Evolutionary conservation across 1,140 invertebrate genomes (phyloP), one percentile per base, ranked within the genome.

Genomic region (Polypedilum pembai): DNA sequence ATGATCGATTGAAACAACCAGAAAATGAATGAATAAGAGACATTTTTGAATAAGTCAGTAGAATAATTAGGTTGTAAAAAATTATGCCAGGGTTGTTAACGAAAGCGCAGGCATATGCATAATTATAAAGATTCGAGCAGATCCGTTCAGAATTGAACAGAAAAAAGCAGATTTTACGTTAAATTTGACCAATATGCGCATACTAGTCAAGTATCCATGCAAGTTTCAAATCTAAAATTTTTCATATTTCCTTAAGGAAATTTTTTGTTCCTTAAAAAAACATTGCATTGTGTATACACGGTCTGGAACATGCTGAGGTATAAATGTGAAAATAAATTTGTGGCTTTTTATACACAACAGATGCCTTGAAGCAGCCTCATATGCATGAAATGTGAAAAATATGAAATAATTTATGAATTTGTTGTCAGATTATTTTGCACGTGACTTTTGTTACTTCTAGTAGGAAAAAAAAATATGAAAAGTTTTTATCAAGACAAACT

Each of bases 401-500:
- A 69, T 8, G 17, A 69, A 69, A 21, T 20, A 69, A 69, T 69
- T 69, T 69, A 69, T 69, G 17, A 69, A 69, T 69, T 69, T 69
- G 65, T 69, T 69, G 65, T 69, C 65, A 69, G 65, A 69, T 69
- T 69, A 69, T 20, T 69, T 69, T 69, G 65, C 17, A 69, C 65
- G 65, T 69, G 65, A 69, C 65, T 69, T 69, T 17, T 20, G n/a
- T 69, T 69, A 18, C 17, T 8, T 18, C 20, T 69, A 20, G 8
- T 69, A 10, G 20, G 3, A 7, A 69, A 18, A 18, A 8, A 18
- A 10, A 18, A 18, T 69, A 20, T 69, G 15, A 10, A 8, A 8
- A 10, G 18, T 69, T 18, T 21, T 20, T 21, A 56, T 56, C 10
- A 56, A 56, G n/a, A 56, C 20, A 18, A 18, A 18, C 17, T 18